These are phyloP conservation scores for Phrynocephalus versicolor DNA, from an alignment of 2,113 vertebrate species.

Conservation along the genomic window DNA sequence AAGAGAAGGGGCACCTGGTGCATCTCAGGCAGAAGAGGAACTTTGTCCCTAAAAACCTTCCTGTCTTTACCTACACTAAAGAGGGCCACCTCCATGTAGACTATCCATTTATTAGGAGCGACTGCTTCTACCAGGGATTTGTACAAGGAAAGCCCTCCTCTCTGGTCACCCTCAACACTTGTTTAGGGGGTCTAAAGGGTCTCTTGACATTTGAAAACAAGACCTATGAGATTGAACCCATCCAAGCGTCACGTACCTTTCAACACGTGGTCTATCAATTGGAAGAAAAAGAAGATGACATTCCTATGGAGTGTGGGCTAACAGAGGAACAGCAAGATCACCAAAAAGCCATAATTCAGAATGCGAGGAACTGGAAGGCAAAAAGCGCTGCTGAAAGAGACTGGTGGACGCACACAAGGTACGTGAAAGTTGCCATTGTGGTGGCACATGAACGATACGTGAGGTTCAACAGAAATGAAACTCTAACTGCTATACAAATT, in stretches of 20 bases:
- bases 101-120: constrained; percentile 43
- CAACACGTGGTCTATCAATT: constrained; percentile 62
- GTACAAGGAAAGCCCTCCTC: constrained; percentile 54
- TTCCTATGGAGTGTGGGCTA: neutral
- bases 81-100: constrained; percentile 43
- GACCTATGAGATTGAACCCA: constrained; percentile 60
- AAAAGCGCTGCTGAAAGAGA: neutral
- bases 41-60: constrained; percentile 45
- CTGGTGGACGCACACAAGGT: neutral
- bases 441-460: constrained; percentile 51
- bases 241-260: constrained; percentile 15
- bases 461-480: accelerated
- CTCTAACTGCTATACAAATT: constrained; percentile 28
- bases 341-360: constrained; percentile 16
- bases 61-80: constrained; percentile 58
- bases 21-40: constrained; percentile 50
- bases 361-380: neutral
- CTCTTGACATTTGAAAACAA: constrained; percentile 32
- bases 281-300: accelerated
- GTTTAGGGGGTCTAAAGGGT: constrained; percentile 45
- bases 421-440: constrained; percentile 20
- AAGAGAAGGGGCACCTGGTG: constrained; percentile 44
- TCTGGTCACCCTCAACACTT: constrained; percentile 50
- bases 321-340: neutral
- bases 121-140: constrained; percentile 62